Percentiles rank a stretch among this genome's conserved stretches.
Conservation (phyloP, 2,113 vertebrate genomes). For the Penelope pileata region DNA sequence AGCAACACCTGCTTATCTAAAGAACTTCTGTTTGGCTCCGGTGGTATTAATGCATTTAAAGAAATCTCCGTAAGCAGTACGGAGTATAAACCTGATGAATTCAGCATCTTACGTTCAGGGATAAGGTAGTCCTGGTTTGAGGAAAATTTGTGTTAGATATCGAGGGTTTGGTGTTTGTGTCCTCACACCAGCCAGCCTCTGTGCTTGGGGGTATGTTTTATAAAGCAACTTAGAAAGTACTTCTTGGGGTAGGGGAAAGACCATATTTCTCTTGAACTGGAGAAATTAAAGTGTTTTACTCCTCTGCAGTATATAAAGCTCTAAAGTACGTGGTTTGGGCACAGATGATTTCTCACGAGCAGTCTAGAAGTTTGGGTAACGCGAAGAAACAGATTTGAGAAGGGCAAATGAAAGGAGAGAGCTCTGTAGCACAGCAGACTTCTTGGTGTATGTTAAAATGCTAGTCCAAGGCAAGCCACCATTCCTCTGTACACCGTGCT, state of each 20-base stretch:
- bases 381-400: background rate
- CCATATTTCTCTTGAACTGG: background rate
- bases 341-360: background rate
- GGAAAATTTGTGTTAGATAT: background rate
- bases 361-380: background rate
- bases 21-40: background rate
- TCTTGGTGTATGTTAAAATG: background rate
- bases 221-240: accelerated
- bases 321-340: background rate
- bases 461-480: too few species aligned
- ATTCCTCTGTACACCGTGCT: background rate
- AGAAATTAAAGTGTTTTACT: background rate
- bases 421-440: background rate
- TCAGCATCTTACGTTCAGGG: background rate
- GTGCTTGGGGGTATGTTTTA: background rate
- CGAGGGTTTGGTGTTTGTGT: background rate
- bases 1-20: background rate
- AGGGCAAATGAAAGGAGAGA: accelerated
- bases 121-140: background rate
- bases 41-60: background rate
- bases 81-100: background rate
- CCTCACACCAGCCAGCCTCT: background rate
- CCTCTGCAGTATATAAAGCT: background rate
- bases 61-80: background rate
- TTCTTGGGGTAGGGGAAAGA: too few species aligned